Evolutionary conservation across 2,113 vertebrate genomes (phyloP).

Genomic region (Syngnathus scovelli): DNA sequence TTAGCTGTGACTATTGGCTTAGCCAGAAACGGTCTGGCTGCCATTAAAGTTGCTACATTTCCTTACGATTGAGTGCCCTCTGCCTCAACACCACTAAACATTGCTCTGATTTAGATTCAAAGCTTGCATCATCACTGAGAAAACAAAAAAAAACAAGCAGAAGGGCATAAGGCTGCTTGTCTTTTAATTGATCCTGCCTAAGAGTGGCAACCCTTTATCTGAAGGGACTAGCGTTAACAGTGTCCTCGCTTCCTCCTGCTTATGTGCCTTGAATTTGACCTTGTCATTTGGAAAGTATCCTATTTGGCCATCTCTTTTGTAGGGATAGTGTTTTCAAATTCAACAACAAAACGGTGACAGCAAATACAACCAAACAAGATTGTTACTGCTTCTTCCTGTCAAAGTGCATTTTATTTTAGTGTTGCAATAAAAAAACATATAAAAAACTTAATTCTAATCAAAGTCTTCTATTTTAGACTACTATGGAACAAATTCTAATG

Average conservation of each 20-base stretch:
- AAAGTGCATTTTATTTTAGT: not conserved
- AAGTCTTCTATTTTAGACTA: too few species aligned
- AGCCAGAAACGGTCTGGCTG: slow-evolving; percentile 9
- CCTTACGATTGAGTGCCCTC: slow-evolving; percentile 5
- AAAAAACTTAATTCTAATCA: too few species aligned
- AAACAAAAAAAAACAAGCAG: slow-evolving; percentile 35
- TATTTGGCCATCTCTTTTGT: not conserved
- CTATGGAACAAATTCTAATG: too few species aligned
- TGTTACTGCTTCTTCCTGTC: not conserved
- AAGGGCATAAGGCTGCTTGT: slow-evolving; percentile 46
- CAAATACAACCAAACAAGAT: not conserved
- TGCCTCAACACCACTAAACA: not conserved
- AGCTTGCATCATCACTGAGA: slow-evolving; percentile 44
- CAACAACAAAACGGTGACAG: not conserved
- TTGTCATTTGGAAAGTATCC: slow-evolving; percentile 39
- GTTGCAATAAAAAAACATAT: too few species aligned
- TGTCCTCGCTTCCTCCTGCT: slow-evolving; percentile 37
- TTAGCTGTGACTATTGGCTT: not conserved
- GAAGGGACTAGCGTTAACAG: slow-evolving; percentile 49
- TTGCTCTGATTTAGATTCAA: slow-evolving; percentile 52
- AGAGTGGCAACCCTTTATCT: slow-evolving; percentile 55
- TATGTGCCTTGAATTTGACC: slow-evolving; percentile 61
- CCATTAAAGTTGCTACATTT: slow-evolving; percentile 14
- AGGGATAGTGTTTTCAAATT: slow-evolving; percentile 17
- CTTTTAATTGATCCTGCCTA: slow-evolving; percentile 64